Evolutionary conservation across 2,113 vertebrate species (phyloP), one percentile per base, ranked within the genome.

Genomic region (Nicator chloris): DNA sequence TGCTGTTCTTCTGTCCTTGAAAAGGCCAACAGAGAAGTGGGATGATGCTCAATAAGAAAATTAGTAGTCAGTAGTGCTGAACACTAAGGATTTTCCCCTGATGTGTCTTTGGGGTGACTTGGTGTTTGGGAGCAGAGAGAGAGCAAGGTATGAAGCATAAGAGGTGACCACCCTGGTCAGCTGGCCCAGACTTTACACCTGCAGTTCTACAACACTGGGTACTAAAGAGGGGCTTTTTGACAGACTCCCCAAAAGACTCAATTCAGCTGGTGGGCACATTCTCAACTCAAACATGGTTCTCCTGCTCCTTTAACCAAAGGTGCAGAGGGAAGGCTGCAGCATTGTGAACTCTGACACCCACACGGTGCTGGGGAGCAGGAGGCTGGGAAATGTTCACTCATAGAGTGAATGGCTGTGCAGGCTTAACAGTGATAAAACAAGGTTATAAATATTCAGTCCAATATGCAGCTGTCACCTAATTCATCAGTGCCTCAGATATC

Each of bases 381-480:
- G 22, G 51, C 35, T 75, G 50, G 45, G 47, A 47, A 69, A 50
- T 37, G 30, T 51, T 64, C 4, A 1, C 30, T 64, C 23, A 1
- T 1, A 3, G n/a, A 61, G 27, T 5, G 7, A 57, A 27, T 0
- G 4, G 39, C 49, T 24, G 10, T 2, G 63, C 39, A 63, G 64
- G 60, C 7, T 82, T 13, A 23, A 24, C 75, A 51, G 70, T 9
- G 40, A 24, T 39, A 60, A 64, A 59, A 35, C 21, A 35, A 37
- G 15, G n/a, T 57, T 53, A 22, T 33, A 82, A 73, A 82, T 50
- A 79, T 61, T 54, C n/a, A 63, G 45, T 35, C 49, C 37, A 35
- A 23, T 23, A 31, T 22, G 45, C 56, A 91, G 39, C 45, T 82
- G 56, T 40, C 79, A 60, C 49, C 68, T 82, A 18, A 82, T 86